These are phyloP conservation scores for Ammodramus savannarum DNA, from an alignment of 2,113 vertebrate genomes.

Conservation along the genomic window DNA sequence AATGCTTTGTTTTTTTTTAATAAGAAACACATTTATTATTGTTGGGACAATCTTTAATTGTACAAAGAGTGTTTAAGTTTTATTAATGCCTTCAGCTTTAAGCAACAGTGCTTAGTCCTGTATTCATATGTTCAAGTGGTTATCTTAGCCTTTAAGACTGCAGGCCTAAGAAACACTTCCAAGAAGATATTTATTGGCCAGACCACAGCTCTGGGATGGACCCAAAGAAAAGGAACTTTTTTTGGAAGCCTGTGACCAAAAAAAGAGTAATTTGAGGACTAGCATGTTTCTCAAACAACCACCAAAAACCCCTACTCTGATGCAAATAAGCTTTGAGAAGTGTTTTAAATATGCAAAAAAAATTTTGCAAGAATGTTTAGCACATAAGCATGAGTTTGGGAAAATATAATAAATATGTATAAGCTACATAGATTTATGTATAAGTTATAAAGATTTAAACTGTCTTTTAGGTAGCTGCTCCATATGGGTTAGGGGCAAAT, in stretches of 20 bases:
- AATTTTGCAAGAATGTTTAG: neutral
- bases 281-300: neutral
- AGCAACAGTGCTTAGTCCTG: neutral
- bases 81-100: neutral
- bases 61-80: neutral
- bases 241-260: neutral
- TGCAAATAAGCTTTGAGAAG: neutral
- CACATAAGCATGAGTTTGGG: neutral
- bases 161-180: fast-evolving
- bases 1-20: neutral
- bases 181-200: neutral
- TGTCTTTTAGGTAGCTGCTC: neutral
- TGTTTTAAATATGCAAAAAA: neutral
- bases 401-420: neutral
- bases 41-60: neutral
- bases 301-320: neutral
- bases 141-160: neutral
- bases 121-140: neutral
- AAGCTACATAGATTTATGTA: neutral
- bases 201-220: neutral
- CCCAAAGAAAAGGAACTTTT: neutral
- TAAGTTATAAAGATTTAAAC: neutral
- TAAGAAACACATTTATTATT: neutral
- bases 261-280: neutral
- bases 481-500: neutral